Evolutionary conservation across 2,888 invertebrate species (phyloP), one percentile per base, ranked within the genome.

Genomic region (Drosophila mercatorum): DNA sequence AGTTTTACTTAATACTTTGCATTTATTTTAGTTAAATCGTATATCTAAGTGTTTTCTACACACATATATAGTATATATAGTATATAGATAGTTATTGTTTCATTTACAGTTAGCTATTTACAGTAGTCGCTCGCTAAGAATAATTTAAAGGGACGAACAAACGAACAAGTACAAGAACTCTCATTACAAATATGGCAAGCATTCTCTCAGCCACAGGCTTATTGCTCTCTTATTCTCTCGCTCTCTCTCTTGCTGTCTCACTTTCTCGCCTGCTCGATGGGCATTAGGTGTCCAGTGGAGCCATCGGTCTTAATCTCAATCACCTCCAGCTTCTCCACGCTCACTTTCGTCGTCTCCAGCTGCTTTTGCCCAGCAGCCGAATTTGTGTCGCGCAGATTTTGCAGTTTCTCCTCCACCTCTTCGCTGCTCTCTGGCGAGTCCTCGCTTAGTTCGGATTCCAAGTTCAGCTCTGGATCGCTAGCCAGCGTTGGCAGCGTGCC

Each of bases 251-350:
- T 17, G 17, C 56, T 11, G 31, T 49, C 31, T 60, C 64, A 40
- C 6, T 55, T 34, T 26, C 49, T 60, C 64, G 64, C 44, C 47
- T 61, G 40, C 11, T 83, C 81, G 12, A 67, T 40, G 34, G 92
- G 93, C 86, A 89, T 91, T 68, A 93, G 73, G 71, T 92, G 92
- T 46, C 92, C 92, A 3, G 92, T 90, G 44, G 83, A 86, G 6
- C 92, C 93, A 66, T 93, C 93, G 28, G 93, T 88, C 72, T 93
- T 92, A 52, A 93, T 93, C 91, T 93, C 93, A 73, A 93, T 93
- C 55, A 93, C 92, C 78, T 93, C 93, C 22, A 92, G 89, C 75
- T 93, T 93, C 79, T 93, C 93, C 2, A 93, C 92, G 64, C 90
- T 91, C 6, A 92, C 84, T 74, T 76, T 88, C 4, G 89, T 89